A percentile compares a stretch with the other conserved stretches of the same genome.
Evolutionary conservation across 2,797 vertebrate species (phyloP).

Genomic region (Crocodylus rhombifer): DNA sequence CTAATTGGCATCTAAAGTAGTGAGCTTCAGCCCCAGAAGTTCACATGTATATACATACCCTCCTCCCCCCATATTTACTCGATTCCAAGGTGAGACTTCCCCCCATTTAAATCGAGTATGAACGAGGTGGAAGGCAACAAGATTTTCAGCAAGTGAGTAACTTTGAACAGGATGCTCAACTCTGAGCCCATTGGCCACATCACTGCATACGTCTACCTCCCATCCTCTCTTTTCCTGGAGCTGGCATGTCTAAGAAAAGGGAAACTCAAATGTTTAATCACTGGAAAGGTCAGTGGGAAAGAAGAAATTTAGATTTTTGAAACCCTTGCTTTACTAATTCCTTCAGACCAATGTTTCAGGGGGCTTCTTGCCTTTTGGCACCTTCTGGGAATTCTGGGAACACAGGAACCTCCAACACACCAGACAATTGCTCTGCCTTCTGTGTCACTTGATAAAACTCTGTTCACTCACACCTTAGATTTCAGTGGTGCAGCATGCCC

Average conservation of each 20-base stretch:
- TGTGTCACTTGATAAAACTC: background rate
- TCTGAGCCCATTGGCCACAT: constrained; percentile 26
- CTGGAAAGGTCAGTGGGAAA: background rate
- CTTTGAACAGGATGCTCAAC: constrained; percentile 58
- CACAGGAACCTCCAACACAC: background rate
- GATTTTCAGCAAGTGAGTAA: background rate
- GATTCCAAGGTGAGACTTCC: too few relatives aligned
- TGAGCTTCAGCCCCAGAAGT: too few relatives aligned
- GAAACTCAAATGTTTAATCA: background rate
- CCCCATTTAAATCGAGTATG: too few relatives aligned
- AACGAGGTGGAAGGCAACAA: background rate
- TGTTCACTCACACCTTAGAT: background rate
- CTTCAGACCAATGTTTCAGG: background rate
- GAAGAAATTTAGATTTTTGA: accelerated
- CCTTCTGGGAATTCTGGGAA: background rate
- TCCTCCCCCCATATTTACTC: too few relatives aligned
- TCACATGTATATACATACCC: too few relatives aligned
- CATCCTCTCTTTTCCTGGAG: constrained; percentile 12
- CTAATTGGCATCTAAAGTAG: too few relatives aligned
- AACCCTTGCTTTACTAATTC: background rate
- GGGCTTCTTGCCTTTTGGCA: too few relatives aligned
- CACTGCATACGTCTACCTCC: accelerated
- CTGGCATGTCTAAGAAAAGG: background rate
- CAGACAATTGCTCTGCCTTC: background rate
- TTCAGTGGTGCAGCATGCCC: accelerated